Base-by-base conservation (phyloP, 2,113 vertebrate genomes). In the Campylomormyrus tamandua region DNA sequence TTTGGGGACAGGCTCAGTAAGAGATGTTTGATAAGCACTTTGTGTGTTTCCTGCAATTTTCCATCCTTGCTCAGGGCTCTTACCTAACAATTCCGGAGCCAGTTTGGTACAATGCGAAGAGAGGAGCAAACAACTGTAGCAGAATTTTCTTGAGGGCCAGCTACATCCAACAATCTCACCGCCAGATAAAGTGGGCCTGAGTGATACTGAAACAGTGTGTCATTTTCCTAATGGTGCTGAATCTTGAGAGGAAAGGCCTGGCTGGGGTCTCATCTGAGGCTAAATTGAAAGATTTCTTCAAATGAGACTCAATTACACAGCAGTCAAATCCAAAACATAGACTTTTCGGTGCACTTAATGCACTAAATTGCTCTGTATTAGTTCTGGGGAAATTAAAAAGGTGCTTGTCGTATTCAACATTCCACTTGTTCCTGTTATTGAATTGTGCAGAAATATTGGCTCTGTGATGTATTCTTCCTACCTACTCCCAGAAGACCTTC, bases 231-330 rank as follows among this genome's bases (percentile, higher is more conserved):
- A 94, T 92, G 93, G 94, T 91, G 77, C 91, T 91, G 92, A 93
- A 94, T 94, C 80, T 92, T 84, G 89, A 91, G 92, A 92, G 93
- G 88, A 46, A 90, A 91, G 89, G 92, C 8, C 74, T 85, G 87
- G 74, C 91, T 91, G 89, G 92, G 92, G 92, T 92, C 92, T 90
- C 90, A 90, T 94, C 93, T 94, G 89, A 92, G 88, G 83, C 84
- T 92, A 92, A 94, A 94, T 91, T 93, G 88, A 95, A 93, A 92
- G 92, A 91, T 91, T 91, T 90, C 52, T 90, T 91, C 87, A 95
- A 95, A 95, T 95, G 93, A 94, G 91, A 91, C 92, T 92, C 91
- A 94, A 94, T 95, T 95, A 93, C 92, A 87, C 91, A 91, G 91
- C 91, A 93, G 92, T 94, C 92, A 89, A 87, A 90, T 88, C 90